A percentile compares a stretch with the other conserved stretches of the same genome.
phyloP scores from a whole-genome alignment of 2,797 vertebrate genomes.

The Xiphorhynchus erythropygius region DNA sequence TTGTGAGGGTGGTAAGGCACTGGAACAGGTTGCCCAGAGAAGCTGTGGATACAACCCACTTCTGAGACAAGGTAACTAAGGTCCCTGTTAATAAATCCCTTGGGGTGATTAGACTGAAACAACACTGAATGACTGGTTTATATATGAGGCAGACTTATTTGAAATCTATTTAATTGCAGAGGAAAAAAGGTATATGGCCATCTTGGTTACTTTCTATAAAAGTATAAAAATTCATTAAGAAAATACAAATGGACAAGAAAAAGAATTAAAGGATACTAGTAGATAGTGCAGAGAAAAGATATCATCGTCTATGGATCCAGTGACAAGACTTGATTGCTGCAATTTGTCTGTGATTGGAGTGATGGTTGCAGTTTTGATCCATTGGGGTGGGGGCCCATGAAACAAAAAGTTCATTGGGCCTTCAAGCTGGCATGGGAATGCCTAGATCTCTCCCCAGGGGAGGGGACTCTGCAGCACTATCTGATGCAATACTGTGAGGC shows the following conservation, averaged over 20 bases:
- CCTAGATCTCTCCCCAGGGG: neutral
- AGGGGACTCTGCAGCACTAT: neutral
- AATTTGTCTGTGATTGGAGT: neutral
- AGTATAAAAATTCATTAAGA: neutral
- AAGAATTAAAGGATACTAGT: neutral
- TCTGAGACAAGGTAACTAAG: neutral
- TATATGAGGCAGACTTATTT: neutral
- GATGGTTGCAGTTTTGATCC: neutral
- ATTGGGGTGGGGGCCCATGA: neutral
- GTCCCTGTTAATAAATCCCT: neutral
- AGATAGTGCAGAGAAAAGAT: neutral
- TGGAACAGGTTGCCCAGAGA: neutral
- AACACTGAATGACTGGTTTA: accelerated
- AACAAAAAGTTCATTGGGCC: accelerated
- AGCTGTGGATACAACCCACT: neutral
- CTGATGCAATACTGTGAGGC: neutral
- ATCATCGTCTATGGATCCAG: neutral
- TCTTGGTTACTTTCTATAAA: neutral
- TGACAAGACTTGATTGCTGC: neutral
- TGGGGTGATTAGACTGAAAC: neutral
- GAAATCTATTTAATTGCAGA: neutral
- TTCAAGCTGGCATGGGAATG: neutral
- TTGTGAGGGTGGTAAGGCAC: neutral
- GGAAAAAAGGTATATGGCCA: neutral
- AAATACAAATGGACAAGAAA: neutral